Evolutionary conservation across 2,113 vertebrate genomes (phyloP), one percentile per base, ranked within the genome.

Genomic region (Lontra canadensis): DNA sequence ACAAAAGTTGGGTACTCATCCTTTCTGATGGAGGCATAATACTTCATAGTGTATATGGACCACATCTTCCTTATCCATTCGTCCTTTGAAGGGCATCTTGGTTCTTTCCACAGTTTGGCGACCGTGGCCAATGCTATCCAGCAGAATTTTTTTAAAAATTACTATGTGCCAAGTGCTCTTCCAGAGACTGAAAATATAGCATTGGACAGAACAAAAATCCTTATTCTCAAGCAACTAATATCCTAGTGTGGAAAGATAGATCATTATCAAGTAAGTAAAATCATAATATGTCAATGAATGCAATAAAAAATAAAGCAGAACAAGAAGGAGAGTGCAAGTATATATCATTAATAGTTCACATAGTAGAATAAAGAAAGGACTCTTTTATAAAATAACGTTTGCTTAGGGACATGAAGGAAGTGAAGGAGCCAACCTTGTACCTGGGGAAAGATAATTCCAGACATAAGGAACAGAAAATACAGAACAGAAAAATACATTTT

Each of bases 241-340:
- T 87, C 82, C 42, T 82, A 93, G 55, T 78, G 20, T 74, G 6
- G 52, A 80, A 42, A 61, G 31, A 47, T 20, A 76, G 13, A 79
- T 55, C 29, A 71, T 36, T 90, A 87, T 94, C 55, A 88, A 89
- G 84, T 67, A 92, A 93, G 9, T 31, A 95, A 92, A 94, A 31
- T 67, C 61, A 65, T 55, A 90, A 2, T 84, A 44, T 65, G 36
- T 57, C 63, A 94, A 4, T 61, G 57, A 88, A n/a, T 52, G 12
- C 18, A 84, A 71, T 73, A 21, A 25, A 89, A 92, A 92, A 88
- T 36, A 83, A 78, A 94, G 17, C 17, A 52, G 25, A 87, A n/a
- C 39, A 90, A 81, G 34, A 73, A 94, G n/a, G 65, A 39, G 17
- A 76, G 34, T 67, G 13, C 36, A 90, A 86, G 12, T 5, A 17